phyloP scores from a whole-genome alignment of 2,113 vertebrate species.

The Psettodes erumei region DNA sequence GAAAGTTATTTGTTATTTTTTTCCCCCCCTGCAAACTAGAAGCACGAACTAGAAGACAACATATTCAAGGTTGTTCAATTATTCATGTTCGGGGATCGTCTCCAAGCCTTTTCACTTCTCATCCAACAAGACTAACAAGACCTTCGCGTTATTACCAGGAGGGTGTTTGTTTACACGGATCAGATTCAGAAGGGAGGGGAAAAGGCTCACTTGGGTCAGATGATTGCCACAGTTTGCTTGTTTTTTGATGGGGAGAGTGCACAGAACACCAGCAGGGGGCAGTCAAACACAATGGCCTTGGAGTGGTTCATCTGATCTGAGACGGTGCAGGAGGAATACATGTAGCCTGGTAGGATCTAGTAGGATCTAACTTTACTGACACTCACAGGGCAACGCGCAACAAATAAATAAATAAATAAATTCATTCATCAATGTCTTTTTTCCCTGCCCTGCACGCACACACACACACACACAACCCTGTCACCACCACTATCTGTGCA shows the following conservation, averaged over 20 bases:
- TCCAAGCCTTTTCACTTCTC: constrained; percentile 36
- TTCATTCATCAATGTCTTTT: constrained; percentile 10
- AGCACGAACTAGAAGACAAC: constrained; percentile 42
- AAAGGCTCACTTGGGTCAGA: constrained; percentile 19
- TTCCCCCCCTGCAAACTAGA: no score
- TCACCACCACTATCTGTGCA: neutral
- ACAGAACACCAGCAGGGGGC: constrained; percentile 49
- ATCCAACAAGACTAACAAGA: constrained; percentile 62
- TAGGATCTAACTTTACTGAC: constrained; percentile 8
- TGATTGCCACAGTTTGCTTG: constrained; percentile 19
- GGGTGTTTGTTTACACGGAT: constrained; percentile 63
- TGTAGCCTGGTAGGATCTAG: no score
- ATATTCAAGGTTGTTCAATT: constrained; percentile 60
- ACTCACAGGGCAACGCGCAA: neutral
- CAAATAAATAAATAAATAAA: no score
- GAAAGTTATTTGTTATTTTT: constrained; percentile 17
- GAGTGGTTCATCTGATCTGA: neutral
- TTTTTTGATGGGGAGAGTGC: neutral
- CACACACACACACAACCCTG: neutral
- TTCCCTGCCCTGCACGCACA: neutral
- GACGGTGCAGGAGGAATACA: neutral
- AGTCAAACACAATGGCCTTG: constrained; percentile 6
- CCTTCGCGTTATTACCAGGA: constrained; percentile 46
- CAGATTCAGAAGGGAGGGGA: constrained; percentile 10
- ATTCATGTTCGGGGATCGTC: constrained; percentile 63